Base-by-base conservation (phyloP, 2,113 vertebrate genomes). In the Petrocephalus microphthalmus region DNA sequence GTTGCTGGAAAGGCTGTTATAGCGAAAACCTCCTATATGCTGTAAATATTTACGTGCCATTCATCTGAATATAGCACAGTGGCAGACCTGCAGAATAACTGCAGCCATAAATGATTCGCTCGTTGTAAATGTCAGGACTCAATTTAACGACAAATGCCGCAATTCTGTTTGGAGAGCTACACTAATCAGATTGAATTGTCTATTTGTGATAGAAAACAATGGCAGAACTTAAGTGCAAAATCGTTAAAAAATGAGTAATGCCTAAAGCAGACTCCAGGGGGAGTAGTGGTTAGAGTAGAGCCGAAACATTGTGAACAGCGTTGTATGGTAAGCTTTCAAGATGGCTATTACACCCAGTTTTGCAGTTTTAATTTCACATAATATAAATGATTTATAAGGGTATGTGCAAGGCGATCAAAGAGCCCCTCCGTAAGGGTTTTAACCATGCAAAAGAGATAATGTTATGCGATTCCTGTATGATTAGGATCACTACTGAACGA, bases 341-440 rank as follows among this genome's bases (percentile, higher is more conserved):
- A 49, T 11, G 37, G 19, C 45, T 83, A 13, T 25, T 45, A 45
- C 5, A 22, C 37, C 22, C 45, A 42, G 20, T n/a, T 49, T 83
- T 49, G 19, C 20, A 17, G 37, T 83, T 83, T 47, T 83, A 83
- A 83, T 83, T 83, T 83, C 20, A 83, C 5, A 42, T 42, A 83
- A 47, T 83, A n/a, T 83, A 83, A 83, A 83, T 83, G 81, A 83
- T 83, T 83, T 83, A 83, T 83, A 83, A 47, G 45, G 42, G 81
- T 83, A 47, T 83, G 81, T 47, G 45, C 81, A 83, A n/a, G 10
- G 22, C 22, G 81, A 49, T 83, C 81, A 47, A 47, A 83, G 37
- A 22, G 22, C 37, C 22, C 49, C 42, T 22, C 81, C 8, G 45
- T 45, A n/a, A 49, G 81, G 45, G 45, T n/a, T 83, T 83, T 10